Evolutionary conservation across 2,888 invertebrate species (phyloP).

Genomic region (Rhagonycha lutea): DNA sequence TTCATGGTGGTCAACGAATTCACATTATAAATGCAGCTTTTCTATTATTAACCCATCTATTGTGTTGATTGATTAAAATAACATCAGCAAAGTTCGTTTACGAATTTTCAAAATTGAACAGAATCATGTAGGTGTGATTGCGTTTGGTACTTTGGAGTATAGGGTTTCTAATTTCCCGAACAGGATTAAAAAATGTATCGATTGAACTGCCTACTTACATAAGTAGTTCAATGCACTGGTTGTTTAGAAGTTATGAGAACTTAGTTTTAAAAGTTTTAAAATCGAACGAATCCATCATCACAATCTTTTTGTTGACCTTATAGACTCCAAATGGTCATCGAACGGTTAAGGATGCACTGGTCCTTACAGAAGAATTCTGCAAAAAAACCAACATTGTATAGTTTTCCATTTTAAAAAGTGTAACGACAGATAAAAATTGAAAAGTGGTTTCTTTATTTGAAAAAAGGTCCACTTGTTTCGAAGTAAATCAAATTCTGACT

Average conservation of each 20-base stretch:
- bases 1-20: conserved; percentile 10
- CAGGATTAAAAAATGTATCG: background rate
- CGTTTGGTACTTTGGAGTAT: background rate
- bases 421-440: too few relatives aligned
- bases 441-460: too few relatives aligned
- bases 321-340: too few relatives aligned
- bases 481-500: too few relatives aligned
- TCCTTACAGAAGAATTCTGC: too few relatives aligned
- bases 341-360: too few relatives aligned
- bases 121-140: background rate
- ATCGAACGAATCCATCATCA: too few relatives aligned
- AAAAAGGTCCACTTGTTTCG: too few relatives aligned
- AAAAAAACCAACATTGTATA: too few relatives aligned
- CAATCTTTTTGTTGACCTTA: too few relatives aligned
- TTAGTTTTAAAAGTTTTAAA: background rate
- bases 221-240: background rate
- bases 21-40: background rate
- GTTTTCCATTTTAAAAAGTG: too few relatives aligned
- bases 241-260: background rate
- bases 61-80: background rate
- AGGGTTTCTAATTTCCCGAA: background rate
- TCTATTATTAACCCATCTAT: background rate
- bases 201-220: background rate
- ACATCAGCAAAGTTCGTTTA: background rate
- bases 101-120: background rate